Evolutionary conservation across 1,140 invertebrate species (phyloP), one percentile per base, ranked within the genome.

Genomic region (Drosophila azteca): DNA sequence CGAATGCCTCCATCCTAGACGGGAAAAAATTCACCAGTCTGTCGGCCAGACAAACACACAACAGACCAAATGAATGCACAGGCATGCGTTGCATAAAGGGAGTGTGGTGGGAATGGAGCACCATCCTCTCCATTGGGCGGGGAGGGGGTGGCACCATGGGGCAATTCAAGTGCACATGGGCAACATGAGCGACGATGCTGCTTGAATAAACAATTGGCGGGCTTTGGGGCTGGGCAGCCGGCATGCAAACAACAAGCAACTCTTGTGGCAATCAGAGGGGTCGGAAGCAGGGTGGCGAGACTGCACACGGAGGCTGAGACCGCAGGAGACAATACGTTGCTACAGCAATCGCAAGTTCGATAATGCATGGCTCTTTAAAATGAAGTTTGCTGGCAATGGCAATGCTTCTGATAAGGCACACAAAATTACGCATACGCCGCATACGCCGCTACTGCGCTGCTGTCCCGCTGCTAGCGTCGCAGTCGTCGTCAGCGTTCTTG

Each of bases 131-230:
- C 24, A 5, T 26, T 31, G 31, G 31, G n/a, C n/a, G n/a, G n/a
- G n/a, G n/a, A n/a, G n/a, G n/a, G n/a, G n/a, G n/a, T n/a, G 8
- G 31, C 31, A 31, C 31, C 31, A 31, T 17, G 5, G 22, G 52
- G 45, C 46, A 46, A 54, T 50, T 41, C 41, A 46, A 51, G 69
- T 71, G 62, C 60, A 60, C 54, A 64, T 55, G 51, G 73, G 17
- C 41, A 55, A 44, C 66, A 58, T 77, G 72, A 50, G 66, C 29
- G 49, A 61, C 39, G 58, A 70, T 78, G 79, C 70, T 74, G 81
- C 82, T 87, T 87, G 65, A 82, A 82, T 87, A 85, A 87, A 82
- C 82, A 87, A 81, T 87, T 82, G 82, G 69, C 69, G 65, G 65
- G 52, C 67, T 70, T 70, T 70, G 71, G 73, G 35, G 35, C 35